Evolutionary conservation across 2,113 vertebrate species (phyloP).

Genomic region (Todiramphus saurophagus): DNA sequence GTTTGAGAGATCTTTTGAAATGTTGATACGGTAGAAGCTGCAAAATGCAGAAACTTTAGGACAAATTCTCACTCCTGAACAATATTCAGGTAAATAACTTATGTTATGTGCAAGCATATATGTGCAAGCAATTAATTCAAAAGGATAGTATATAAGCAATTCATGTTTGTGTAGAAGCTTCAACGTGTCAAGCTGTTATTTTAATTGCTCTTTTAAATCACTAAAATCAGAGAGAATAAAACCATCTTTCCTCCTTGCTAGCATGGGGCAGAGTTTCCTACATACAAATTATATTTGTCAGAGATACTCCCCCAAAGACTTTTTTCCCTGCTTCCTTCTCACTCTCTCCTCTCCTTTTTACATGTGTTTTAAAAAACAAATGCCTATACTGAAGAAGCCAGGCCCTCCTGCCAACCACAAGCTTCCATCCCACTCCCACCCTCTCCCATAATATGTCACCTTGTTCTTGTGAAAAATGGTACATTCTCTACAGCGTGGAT

Average conservation of each 20-base stretch:
- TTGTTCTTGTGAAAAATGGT: slow-evolving; percentile 36
- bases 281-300: background rate
- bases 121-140: background rate
- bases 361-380: background rate
- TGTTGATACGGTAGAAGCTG: background rate
- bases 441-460: slow-evolving; percentile 13
- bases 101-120: background rate
- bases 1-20: background rate
- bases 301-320: slow-evolving; percentile 6
- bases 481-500: background rate
- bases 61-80: background rate
- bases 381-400: background rate
- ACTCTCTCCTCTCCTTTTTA: background rate
- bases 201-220: background rate
- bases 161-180: background rate
- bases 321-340: background rate
- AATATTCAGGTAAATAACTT: background rate
- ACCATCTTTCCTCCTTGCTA: background rate
- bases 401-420: background rate
- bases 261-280: background rate
- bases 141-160: background rate
- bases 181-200: background rate
- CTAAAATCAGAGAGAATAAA: background rate
- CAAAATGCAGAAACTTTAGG: background rate
- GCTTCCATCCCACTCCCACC: slow-evolving; percentile 36